Evolutionary conservation across 2,888 invertebrate species (phyloP).

Genomic region (Glaucopsyche alexis): DNA sequence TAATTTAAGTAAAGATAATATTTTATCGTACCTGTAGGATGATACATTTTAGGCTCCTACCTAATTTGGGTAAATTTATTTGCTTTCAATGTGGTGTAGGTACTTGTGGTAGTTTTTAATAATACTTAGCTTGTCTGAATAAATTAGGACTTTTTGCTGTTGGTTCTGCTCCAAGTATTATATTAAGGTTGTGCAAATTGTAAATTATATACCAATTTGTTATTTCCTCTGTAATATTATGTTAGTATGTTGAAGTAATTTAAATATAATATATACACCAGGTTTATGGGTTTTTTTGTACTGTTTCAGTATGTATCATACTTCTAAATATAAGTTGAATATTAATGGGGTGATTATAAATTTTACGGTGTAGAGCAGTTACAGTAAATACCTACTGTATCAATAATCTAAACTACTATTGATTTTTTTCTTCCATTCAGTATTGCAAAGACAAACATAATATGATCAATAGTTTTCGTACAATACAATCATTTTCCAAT

Average conservation of each 20-base stretch:
- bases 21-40: too few species aligned
- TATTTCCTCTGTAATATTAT: background rate
- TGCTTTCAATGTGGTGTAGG: too few species aligned
- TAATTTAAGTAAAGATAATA: too few species aligned
- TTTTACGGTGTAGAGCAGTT: background rate
- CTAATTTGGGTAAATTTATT: too few species aligned
- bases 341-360: background rate
- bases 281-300: too few species aligned
- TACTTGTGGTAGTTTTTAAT: background rate
- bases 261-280: background rate
- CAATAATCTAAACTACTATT: background rate
- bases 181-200: background rate
- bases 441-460: background rate
- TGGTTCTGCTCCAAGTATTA: background rate
- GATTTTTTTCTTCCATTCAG: background rate
- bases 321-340: background rate
- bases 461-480: too few species aligned
- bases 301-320: background rate
- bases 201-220: conserved; percentile 1
- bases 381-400: background rate
- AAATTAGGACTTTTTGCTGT: background rate
- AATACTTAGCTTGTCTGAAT: background rate
- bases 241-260: background rate
- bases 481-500: background rate
- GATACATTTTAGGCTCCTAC: too few species aligned